phyloP scores from a whole-genome alignment of 2,888 invertebrate species.

The Ctenicera cuprea region DNA sequence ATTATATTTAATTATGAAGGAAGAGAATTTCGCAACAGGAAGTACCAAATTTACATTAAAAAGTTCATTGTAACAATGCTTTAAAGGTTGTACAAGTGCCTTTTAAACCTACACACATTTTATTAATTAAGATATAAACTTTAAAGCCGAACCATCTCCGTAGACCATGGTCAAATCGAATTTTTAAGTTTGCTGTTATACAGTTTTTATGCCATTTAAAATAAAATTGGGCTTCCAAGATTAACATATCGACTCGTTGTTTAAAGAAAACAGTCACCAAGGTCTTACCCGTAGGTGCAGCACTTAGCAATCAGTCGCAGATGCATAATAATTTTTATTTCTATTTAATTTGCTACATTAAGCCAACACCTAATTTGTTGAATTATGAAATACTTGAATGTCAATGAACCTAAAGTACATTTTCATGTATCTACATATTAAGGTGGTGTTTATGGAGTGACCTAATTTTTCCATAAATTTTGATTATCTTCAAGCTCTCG shows the following conservation, averaged over 20 bases:
- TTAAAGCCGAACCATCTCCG: slow-evolving; percentile 26
- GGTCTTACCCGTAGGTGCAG: slow-evolving; percentile 19
- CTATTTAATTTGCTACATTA: slow-evolving; percentile 14
- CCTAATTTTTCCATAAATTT: slow-evolving; percentile 20
- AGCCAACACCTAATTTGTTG: slow-evolving; percentile 35
- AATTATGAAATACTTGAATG: slow-evolving; percentile 35
- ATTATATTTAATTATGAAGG: background rate
- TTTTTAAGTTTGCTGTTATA: slow-evolving; percentile 6
- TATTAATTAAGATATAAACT: slow-evolving; percentile 12
- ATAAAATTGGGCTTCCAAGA: slow-evolving; percentile 16
- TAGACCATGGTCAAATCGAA: slow-evolving; percentile 32
- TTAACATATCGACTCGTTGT: background rate
- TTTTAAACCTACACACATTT: slow-evolving; percentile 21
- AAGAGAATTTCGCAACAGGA: background rate
- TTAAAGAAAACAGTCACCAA: slow-evolving; percentile 1
- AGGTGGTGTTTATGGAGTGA: slow-evolving; percentile 22
- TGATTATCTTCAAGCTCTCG: slow-evolving; percentile 11
- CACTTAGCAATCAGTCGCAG: slow-evolving; percentile 23
- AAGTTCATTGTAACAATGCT: slow-evolving; percentile 23
- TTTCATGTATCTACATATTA: slow-evolving; percentile 26
- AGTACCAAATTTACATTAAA: background rate
- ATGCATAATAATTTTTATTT: slow-evolving; percentile 31
- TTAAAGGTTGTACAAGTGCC: slow-evolving; percentile 25
- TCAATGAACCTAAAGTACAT: slow-evolving; percentile 37
- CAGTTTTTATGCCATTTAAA: slow-evolving; percentile 20